Evolutionary conservation across 2,888 invertebrate genomes (phyloP).

Genomic region (Nephrocerus scutellatus): DNA sequence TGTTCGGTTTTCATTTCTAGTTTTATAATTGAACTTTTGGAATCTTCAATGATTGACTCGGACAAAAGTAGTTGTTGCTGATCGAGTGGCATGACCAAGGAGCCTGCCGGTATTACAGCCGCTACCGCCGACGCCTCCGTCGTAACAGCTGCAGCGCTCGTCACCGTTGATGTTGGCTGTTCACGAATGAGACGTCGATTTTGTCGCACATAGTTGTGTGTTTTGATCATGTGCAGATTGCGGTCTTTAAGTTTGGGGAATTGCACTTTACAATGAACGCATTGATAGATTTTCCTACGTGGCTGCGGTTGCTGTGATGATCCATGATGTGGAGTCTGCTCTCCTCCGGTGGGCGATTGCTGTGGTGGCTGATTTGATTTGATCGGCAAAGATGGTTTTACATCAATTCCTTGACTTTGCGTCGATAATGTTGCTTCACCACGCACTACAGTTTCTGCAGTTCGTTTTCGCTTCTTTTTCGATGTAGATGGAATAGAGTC

Average conservation of each 20-base stretch:
- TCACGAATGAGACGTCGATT: constrained; percentile 43
- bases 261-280: constrained; percentile 40
- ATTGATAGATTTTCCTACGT: constrained; percentile 43
- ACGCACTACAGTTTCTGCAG: constrained; percentile 19
- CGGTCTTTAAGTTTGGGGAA: constrained; percentile 44
- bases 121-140: constrained; percentile 15
- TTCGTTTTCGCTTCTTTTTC: constrained; percentile 27
- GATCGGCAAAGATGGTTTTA: no score
- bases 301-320: constrained; percentile 17
- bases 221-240: constrained; percentile 42
- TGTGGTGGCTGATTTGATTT: no score
- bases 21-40: constrained; percentile 41
- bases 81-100: constrained; percentile 11
- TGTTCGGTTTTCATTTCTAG: constrained; percentile 35
- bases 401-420: constrained; percentile 11
- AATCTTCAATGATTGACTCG: constrained; percentile 32
- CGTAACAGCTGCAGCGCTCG: constrained; percentile 22
- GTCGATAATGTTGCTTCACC: not conserved
- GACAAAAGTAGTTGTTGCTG: constrained; percentile 9
- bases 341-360: no score
- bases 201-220: constrained; percentile 43
- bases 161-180: constrained; percentile 24
- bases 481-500: constrained; percentile 30
- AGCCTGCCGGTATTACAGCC: constrained; percentile 3
- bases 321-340: no score